Percentiles rank a stretch among this genome's conserved stretches.
Conservation (phyloP, 2,888 invertebrate species). For the Drosophila flavopinicola region DNA sequence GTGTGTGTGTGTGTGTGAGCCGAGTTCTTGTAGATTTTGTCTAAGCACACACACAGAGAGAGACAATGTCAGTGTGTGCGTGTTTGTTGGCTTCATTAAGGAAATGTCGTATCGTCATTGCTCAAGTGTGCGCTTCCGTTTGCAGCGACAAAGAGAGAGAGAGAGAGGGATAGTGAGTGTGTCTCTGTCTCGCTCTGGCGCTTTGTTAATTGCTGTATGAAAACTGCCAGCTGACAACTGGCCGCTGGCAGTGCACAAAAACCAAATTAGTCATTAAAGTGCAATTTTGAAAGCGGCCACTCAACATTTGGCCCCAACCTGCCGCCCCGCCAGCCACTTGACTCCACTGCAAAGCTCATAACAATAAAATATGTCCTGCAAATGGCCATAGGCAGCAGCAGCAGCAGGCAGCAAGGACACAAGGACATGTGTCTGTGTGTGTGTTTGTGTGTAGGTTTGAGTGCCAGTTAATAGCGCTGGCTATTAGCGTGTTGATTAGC, state of each 20-base stretch:
- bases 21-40: slow-evolving; percentile 39
- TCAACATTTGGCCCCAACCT: slow-evolving; percentile 4
- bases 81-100: slow-evolving; percentile 78
- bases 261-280: slow-evolving; percentile 78
- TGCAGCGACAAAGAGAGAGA: slow-evolving; percentile 14
- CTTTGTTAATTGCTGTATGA: slow-evolving; percentile 51
- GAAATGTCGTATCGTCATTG: slow-evolving; percentile 80
- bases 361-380: slow-evolving; percentile 72
- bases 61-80: slow-evolving; percentile 13
- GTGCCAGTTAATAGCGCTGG: slow-evolving; percentile 52
- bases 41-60: slow-evolving; percentile 25
- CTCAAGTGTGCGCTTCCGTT: slow-evolving; percentile 80
- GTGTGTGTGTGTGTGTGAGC: slow-evolving; percentile 20
- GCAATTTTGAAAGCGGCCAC: slow-evolving; percentile 68
- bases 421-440: neutral
- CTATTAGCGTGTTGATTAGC: slow-evolving; percentile 77
- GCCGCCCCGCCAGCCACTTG: slow-evolving; percentile 8
- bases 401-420: slow-evolving; percentile 1
- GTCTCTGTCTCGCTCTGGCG: slow-evolving; percentile 23
- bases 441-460: slow-evolving; percentile 10
- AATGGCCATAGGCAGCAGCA: slow-evolving; percentile 29
- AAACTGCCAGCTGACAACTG: slow-evolving; percentile 15
- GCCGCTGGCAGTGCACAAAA: slow-evolving; percentile 48
- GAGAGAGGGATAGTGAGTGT: neutral
- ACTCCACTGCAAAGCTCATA: slow-evolving; percentile 62